Evolutionary conservation across 2,113 vertebrate species (phyloP).

Genomic region (Pseudonaja textilis): DNA sequence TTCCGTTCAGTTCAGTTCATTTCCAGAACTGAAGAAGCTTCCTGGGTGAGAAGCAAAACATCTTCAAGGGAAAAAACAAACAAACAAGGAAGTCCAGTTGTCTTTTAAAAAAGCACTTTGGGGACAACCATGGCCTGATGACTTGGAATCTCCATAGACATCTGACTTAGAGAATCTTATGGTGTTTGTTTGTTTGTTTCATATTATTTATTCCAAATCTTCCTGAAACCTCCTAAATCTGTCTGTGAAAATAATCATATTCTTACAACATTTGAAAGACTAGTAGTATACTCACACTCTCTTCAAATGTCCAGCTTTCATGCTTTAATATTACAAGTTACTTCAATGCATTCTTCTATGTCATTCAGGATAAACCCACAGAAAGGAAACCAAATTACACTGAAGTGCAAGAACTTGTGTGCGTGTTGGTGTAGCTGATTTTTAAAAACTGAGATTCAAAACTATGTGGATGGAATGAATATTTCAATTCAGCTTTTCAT

Average conservation of each 20-base stretch:
- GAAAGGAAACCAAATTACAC: slow-evolving; percentile 43
- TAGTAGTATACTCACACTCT: background rate
- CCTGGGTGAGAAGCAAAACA: background rate
- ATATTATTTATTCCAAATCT: slow-evolving; percentile 61
- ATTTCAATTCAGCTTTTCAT: no score
- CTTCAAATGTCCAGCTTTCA: background rate
- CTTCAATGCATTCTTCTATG: slow-evolving; percentile 23
- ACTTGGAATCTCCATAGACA: background rate
- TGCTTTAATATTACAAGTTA: slow-evolving; percentile 1
- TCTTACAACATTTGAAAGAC: background rate
- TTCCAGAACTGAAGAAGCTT: background rate
- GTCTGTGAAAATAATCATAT: slow-evolving; percentile 23
- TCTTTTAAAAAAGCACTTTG: background rate
- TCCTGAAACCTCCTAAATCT: slow-evolving; percentile 41
- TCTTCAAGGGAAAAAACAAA: no score
- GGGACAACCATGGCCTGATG: background rate
- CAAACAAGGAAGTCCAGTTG: background rate
- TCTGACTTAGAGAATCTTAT: slow-evolving; percentile 43
- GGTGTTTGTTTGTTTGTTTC: background rate
- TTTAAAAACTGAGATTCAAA: no score
- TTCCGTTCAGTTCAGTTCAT: no score
- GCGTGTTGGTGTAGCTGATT: no score
- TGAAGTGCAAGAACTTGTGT: slow-evolving; percentile 43
- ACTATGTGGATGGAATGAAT: no score
- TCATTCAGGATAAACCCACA: slow-evolving; percentile 37